Base-by-base conservation (phyloP, 2,888 invertebrate species). In the Drosophila aldrichi region DNA sequence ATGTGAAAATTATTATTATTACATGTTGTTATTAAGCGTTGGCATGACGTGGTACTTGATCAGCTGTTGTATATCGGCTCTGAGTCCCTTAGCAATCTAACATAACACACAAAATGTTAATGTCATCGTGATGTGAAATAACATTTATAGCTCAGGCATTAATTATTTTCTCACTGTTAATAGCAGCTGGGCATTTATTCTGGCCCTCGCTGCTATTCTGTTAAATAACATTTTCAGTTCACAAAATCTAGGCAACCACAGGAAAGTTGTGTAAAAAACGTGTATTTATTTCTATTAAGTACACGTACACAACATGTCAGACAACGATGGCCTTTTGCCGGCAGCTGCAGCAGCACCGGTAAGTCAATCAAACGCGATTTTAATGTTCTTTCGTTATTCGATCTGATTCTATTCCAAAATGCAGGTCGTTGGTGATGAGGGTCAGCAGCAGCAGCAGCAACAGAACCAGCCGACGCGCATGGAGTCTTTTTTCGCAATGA, bases 401-500 rank as follows among this genome's bases (percentile, higher is more conserved):
- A 20, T 14, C 34, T 32, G 20, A 18, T 20, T 34, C 14, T 54
- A 32, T 54, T 48, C 25, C 12, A 1, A 44, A 56, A 18, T 65
- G 18, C 46, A 77, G 77, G 74, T 67, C 52, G 77, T 48, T 58
- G 78, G 25, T 59, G 77, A 58, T n/a, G 78, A 77, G 54, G 77
- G 76, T 36, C 70, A 75, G 22, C 73, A 82, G 44, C 82, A 79
- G 43, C 87, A 74, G 16, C 38, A 16, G 36, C 88, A 76, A 38
- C 87, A 82, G 46, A 49, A 49, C 18, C 95, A 95, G 88, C 96
- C 96, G 29, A 76, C 88, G 2, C 95, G 95, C 92, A 91, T 96
- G 93, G 97, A 97, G 92, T 96, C 96, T 6, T 97, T 97, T 91
- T 95, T 97, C 92, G 95, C 96, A 1, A 94, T 98, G 71, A 95